These are phyloP conservation scores for Oreochromis tanganicae DNA, from an alignment of 2,113 vertebrate species.

Conservation along the genomic window DNA sequence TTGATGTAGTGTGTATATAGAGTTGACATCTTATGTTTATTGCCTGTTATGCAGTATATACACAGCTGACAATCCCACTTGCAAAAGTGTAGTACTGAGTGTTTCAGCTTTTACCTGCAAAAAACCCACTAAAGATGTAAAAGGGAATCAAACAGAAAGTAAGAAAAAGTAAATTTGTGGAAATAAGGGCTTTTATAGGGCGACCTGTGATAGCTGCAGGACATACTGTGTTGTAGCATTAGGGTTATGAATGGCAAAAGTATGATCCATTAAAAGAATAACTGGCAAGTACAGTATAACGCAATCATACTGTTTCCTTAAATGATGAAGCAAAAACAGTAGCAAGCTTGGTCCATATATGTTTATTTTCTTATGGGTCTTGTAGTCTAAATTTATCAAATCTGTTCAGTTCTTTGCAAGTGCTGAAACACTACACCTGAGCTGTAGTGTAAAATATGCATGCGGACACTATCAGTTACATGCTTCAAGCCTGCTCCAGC, in stretches of 20 bases:
- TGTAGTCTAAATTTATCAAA: conserved; percentile 37
- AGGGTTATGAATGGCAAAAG: not conserved
- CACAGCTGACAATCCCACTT: not conserved
- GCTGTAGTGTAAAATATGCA: conserved; percentile 65
- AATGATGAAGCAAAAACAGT: not conserved
- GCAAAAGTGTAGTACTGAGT: not conserved
- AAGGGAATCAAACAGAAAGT: not conserved
- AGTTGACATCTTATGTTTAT: not conserved
- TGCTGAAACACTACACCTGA: conserved; percentile 58
- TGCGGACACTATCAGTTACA: conserved; percentile 65
- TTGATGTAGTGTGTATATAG: not conserved
- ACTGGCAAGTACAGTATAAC: not conserved
- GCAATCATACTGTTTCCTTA: not conserved
- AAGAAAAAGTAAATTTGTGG: not conserved
- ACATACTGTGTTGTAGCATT: not conserved
- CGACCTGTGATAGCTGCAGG: not conserved
- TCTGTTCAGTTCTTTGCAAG: conserved; percentile 58
- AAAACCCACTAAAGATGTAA: not conserved
- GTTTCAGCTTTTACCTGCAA: not conserved
- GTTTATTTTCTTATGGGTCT: not conserved
- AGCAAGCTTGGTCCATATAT: not conserved
- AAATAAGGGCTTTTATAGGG: not conserved
- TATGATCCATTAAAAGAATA: not conserved
- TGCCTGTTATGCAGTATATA: not conserved
- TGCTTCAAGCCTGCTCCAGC: conserved; percentile 48